Base-by-base conservation (phyloP, 2,888 invertebrate species). In the Bombylius discolor region DNA sequence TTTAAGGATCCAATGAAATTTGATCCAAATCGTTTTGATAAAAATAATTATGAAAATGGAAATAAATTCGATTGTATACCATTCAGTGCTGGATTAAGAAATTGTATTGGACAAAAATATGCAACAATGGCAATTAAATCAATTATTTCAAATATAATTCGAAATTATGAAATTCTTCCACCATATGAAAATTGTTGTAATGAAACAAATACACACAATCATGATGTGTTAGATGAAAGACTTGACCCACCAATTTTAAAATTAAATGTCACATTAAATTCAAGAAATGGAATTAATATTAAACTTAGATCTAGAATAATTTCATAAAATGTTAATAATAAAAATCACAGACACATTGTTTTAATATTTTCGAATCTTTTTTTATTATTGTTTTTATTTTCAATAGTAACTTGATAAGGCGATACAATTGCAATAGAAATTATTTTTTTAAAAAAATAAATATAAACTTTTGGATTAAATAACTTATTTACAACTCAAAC, bases 71-170 rank as follows among this genome's bases (percentile, higher is more conserved):
- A 75, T 32, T 82, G 77, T 70, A 64, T 83, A 3, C 78, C 81
- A 1, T 83, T 83, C 57, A 83, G 82, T 62, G 83, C 82, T 9
- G 83, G 83, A 0, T 79, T 81, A 0, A 76, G 83, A 48, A 83
- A 83, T 63, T 82, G 82, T 61, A 79, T 82, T 58, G 76, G 76
- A 52, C 77, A 78, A 65, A 77, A 75, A 64, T 76, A 72, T 66
- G 78, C 72, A 46, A 70, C 79, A 67, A 65, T 80, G 64, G 79
- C 80, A 65, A 68, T 81, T 62, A 81, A 82, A 66, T 70, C 76
- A 0, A 68, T 73, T 0, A 56, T 81, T 4, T 77, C 79, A 0
- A 77, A 77, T 63, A 63, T 81, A 6, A 64, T 81, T 13, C 75
- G 77, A 53, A 69, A 73, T 47, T 81, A 78, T 61, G 68, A 74